Evolutionary conservation across 2,888 invertebrate genomes (phyloP).

Genomic region (Philopedon plagiatum): DNA sequence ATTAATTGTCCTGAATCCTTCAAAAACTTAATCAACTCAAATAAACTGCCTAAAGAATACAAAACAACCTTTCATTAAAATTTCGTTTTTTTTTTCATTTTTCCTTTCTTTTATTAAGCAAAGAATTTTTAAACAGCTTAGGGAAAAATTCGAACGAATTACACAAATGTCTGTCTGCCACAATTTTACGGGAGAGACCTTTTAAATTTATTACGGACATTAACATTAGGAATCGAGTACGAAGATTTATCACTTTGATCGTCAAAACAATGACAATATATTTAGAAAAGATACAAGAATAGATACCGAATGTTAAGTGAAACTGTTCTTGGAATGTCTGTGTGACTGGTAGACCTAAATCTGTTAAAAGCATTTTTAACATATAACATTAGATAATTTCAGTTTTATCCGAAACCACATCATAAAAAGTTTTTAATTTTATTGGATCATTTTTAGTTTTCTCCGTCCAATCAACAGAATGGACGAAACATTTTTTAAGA

Average conservation of each 20-base stretch:
- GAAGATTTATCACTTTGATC: constrained; percentile 44
- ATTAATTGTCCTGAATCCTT: background rate
- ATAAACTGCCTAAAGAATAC: background rate
- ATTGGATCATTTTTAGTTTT: no score
- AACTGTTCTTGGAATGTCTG: constrained; percentile 29
- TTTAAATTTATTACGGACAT: constrained; percentile 43
- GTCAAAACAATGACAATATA: constrained; percentile 46
- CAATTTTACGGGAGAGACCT: constrained; percentile 22
- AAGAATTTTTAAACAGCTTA: constrained; percentile 30
- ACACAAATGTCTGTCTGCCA: constrained; percentile 25
- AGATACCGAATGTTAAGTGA: constrained; percentile 40
- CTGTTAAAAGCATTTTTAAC: constrained; percentile 11
- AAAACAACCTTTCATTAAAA: background rate
- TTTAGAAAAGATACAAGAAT: constrained; percentile 40
- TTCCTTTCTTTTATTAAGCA: constrained; percentile 12
- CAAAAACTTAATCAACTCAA: background rate
- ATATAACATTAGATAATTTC: no score
- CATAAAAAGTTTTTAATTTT: no score
- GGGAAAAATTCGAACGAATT: constrained; percentile 22
- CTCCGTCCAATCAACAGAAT: no score
- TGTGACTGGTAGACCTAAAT: constrained; percentile 1
- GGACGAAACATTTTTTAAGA: no score
- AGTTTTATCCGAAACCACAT: no score
- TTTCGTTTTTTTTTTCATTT: background rate
- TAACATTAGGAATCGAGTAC: constrained; percentile 42